These are phyloP conservation scores for Cecidostiba fungosa DNA, from an alignment of 2,888 invertebrate species.

Conservation along the genomic window DNA sequence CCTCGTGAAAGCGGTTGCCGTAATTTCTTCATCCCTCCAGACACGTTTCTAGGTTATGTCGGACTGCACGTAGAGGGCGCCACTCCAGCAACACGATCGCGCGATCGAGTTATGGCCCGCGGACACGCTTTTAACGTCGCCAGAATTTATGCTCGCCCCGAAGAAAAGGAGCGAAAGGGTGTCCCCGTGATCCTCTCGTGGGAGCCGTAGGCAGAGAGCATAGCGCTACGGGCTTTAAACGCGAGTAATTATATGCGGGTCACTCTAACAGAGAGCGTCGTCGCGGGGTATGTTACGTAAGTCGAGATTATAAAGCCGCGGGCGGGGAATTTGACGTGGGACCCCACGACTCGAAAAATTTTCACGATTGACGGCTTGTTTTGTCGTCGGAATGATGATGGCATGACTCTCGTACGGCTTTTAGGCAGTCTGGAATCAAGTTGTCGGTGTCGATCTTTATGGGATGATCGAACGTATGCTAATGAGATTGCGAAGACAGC, in stretches of 20 bases:
- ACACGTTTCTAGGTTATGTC: slow-evolving; percentile 39
- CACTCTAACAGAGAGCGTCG: slow-evolving; percentile 31
- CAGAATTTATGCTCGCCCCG: slow-evolving; percentile 61
- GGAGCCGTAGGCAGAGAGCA: neutral
- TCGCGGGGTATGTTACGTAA: slow-evolving; percentile 57
- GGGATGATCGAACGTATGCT: slow-evolving; percentile 5
- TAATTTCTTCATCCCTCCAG: neutral
- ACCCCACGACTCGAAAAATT: slow-evolving; percentile 12
- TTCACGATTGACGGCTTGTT: slow-evolving; percentile 37
- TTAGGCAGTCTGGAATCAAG: slow-evolving; percentile 35
- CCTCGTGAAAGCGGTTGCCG: neutral
- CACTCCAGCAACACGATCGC: slow-evolving; percentile 19
- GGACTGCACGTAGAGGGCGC: neutral
- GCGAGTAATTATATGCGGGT: slow-evolving; percentile 62
- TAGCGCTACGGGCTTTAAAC: slow-evolving; percentile 19
- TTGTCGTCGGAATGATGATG: neutral
- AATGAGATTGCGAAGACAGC: neutral
- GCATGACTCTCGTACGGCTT: neutral
- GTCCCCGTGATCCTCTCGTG: slow-evolving; percentile 6
- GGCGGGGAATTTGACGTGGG: slow-evolving; percentile 40
- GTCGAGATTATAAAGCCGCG: slow-evolving; percentile 28
- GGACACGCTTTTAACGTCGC: slow-evolving; percentile 66
- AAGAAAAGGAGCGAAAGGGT: neutral
- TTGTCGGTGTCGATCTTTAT: slow-evolving; percentile 8
- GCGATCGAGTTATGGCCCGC: slow-evolving; percentile 50